phyloP scores from a whole-genome alignment of 1,140 invertebrate species.

The Trinorchestia longiramus region DNA sequence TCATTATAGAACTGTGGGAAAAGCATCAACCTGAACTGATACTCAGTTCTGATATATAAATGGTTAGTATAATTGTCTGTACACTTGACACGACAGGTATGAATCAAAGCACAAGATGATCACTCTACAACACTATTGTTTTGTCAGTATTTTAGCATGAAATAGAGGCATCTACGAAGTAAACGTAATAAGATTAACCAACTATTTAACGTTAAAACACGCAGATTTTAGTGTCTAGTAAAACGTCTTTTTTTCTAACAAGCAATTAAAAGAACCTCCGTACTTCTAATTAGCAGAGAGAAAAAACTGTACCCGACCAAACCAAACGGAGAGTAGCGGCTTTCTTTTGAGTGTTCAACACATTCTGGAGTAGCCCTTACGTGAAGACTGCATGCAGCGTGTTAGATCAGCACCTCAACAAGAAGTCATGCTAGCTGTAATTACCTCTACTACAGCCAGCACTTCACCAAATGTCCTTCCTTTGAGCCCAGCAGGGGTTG shows the following conservation, averaged over 20 bases:
- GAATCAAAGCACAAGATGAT: not conserved
- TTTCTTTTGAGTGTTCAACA: not conserved
- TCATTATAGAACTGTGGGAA: not conserved
- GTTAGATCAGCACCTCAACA: not conserved
- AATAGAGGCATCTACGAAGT: not conserved
- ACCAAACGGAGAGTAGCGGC: not conserved
- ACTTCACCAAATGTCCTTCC: not conserved
- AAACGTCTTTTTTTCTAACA: not conserved
- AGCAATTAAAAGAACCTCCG: not conserved
- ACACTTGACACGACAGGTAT: not conserved
- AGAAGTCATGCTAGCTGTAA: not conserved
- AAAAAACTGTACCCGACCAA: not conserved
- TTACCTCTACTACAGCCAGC: not conserved
- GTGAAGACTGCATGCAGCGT: not conserved
- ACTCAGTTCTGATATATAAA: not conserved
- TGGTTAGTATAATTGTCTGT: not conserved
- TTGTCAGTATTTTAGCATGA: not conserved
- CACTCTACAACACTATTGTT: not conserved
- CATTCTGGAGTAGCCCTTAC: not conserved
- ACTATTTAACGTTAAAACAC: not conserved
- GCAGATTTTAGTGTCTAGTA: not conserved
- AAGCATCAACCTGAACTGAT: not conserved
- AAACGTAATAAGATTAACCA: not conserved
- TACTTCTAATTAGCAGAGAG: not conserved
- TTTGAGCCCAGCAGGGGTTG: not conserved